phyloP scores from a whole-genome alignment of 2,888 invertebrate species.

The Eilema caniola region DNA sequence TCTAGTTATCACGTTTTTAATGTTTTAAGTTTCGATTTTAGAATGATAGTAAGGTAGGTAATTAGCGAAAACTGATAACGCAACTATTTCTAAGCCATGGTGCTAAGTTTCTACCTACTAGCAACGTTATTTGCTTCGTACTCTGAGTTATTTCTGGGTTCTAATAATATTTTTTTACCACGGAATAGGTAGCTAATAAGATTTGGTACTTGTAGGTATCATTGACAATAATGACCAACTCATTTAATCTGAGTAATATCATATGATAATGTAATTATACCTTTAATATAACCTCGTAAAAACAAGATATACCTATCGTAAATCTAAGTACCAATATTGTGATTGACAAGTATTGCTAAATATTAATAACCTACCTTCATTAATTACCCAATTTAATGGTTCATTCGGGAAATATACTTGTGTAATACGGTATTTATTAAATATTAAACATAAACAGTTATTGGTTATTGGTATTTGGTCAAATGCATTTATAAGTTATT shows the following conservation, averaged over 20 bases:
- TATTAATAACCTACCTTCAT: conserved; percentile 2
- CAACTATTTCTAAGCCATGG: neutral
- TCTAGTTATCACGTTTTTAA: conserved; percentile 14
- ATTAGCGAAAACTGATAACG: conserved; percentile 15
- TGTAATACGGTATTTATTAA: neutral
- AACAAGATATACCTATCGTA: too few species aligned
- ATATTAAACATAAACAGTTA: neutral
- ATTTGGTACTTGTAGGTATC: too few species aligned
- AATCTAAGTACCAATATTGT: neutral
- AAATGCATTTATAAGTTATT: neutral
- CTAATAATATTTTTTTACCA: too few species aligned
- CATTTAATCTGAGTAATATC: too few species aligned
- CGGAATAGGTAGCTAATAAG: too few species aligned
- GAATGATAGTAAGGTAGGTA: neutral
- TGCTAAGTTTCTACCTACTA: neutral
- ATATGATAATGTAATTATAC: too few species aligned
- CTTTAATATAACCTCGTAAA: too few species aligned
- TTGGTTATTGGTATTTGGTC: too few species aligned
- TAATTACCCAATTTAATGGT: neutral
- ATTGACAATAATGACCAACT: too few species aligned
- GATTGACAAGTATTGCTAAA: neutral
- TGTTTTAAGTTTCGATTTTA: conserved; percentile 12
- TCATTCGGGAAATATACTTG: neutral
- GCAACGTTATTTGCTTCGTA: neutral
- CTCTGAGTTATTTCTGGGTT: too few species aligned